Percentiles rank a stretch among this genome's conserved stretches.
Conservation (phyloP, 2,888 invertebrate species). For the Drosophila longiperda region DNA sequence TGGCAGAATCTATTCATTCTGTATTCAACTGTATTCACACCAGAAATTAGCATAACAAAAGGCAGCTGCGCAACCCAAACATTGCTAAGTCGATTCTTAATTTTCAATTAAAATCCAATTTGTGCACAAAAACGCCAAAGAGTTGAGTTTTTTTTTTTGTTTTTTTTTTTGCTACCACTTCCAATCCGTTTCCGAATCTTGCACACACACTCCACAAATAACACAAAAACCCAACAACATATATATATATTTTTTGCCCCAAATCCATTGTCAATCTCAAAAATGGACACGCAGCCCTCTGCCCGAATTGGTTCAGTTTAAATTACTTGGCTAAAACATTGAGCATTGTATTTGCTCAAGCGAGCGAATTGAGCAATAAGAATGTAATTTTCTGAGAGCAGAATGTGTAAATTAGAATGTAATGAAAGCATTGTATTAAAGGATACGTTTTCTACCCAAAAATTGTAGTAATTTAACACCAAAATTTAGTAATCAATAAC, state of each 20-base stretch:
- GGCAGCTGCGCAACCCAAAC: constrained; percentile 76
- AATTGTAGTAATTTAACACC: neutral
- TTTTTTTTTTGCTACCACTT: neutral
- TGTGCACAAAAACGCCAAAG: constrained; percentile 66
- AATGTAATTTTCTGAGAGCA: neutral
- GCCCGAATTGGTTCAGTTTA: constrained; percentile 23
- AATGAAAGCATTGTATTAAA: neutral
- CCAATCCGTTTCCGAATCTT: constrained; percentile 37
- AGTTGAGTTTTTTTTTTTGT: constrained; percentile 17
- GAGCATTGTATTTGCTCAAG: constrained; percentile 14
- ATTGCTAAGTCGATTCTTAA: constrained; percentile 81
- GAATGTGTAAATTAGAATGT: neutral
- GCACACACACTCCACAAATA: constrained; percentile 2
- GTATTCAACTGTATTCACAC: constrained; percentile 44
- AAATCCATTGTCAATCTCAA: constrained; percentile 45
- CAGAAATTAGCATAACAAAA: constrained; percentile 77
- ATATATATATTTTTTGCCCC: neutral
- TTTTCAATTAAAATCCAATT: constrained; percentile 81
- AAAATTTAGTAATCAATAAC: neutral
- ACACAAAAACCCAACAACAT: constrained; percentile 17
- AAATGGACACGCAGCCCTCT: constrained; percentile 39
- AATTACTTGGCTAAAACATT: constrained; percentile 26
- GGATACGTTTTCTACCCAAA: neutral
- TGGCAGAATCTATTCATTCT: constrained; percentile 61
- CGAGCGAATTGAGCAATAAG: neutral